Base-by-base conservation (phyloP, 2,113 vertebrate species). In the Cynocephalus volans region DNA sequence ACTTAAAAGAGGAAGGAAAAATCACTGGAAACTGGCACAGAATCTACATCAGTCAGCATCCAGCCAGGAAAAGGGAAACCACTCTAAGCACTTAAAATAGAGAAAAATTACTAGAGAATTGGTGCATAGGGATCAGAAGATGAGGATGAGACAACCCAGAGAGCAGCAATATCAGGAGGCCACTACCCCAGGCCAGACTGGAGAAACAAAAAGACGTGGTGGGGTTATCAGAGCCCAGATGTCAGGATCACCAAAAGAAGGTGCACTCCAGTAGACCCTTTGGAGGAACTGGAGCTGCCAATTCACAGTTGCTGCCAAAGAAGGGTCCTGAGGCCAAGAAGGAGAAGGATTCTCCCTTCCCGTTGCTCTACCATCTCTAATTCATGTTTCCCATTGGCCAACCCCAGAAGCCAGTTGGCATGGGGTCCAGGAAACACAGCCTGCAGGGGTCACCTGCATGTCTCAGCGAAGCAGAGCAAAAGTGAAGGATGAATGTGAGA, bases 41-140 rank as follows among this genome's bases (percentile, higher is more conserved):
- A 18, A 21, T 84, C 69, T 6, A 33, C 1, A 54, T 86, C 64
- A 26, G 45, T 83, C 69, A 94, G 17, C 33, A 83, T 67, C 41
- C 58, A 76, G 76, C 64, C 24, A 76, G 58, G 64, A 92, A 83
- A 96, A 67, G 23, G 54, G 69, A 95, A 97, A 73, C 23, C 21
- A 96, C 77, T 64, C 14, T 72, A 73, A 52, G 31, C 60, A 81
- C n/a, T 80, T 62, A 84, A 67, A 67, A 24, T 36, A n/a, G 45
- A 93, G 64, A 18, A 58, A 41, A 87, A 45, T 58, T 70, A 33
- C 33, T 56, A 56, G 75, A 64, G 26, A 69, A 65, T 1, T 67
- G 58, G 45, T n/a, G 52, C 31, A 3, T 0, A 50, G 75, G 36
- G 69, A 65, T 50, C 41, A 72, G 62, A n/a, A 86, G 82, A 67